A percentile compares a stretch with the other conserved stretches of the same genome.
phyloP scores from a whole-genome alignment of 2,888 invertebrate species.

The Daptonema setosum region DNA sequence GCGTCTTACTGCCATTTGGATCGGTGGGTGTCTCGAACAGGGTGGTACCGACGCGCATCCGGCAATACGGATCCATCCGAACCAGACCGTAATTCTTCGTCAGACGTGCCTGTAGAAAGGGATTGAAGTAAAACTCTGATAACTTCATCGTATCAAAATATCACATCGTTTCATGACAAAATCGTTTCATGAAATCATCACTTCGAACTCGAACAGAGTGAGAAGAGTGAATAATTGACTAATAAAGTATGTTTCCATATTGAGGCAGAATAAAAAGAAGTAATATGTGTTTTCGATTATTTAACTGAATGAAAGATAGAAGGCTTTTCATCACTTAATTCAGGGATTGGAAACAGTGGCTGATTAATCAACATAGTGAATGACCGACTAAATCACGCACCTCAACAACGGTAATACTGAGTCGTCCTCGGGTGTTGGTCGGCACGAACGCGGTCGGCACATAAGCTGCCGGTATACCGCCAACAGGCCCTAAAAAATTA shows the following conservation, averaged over 20 bases:
- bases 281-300: no score
- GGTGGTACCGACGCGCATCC: constrained; percentile 71
- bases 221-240: not conserved
- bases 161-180: no score
- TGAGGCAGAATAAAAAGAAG: no score
- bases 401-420: constrained; percentile 9
- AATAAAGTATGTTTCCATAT: no score
- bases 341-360: no score
- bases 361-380: no score
- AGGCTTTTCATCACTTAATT: no score
- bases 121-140: not conserved
- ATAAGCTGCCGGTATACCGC: not conserved
- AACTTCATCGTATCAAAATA: no score
- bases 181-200: no score
- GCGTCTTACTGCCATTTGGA: constrained; percentile 77
- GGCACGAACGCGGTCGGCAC: constrained; percentile 16
- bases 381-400: not conserved
- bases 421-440: constrained; percentile 26
- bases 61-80: constrained; percentile 84
- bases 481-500: no score
- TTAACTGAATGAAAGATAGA: no score
- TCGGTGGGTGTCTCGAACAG: constrained; percentile 88
- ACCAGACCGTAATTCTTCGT: constrained; percentile 82
- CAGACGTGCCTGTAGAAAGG: constrained; percentile 60
- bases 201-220: no score